Conservation (phyloP, 1,140 invertebrate genomes). For the Sipha flava region DNA sequence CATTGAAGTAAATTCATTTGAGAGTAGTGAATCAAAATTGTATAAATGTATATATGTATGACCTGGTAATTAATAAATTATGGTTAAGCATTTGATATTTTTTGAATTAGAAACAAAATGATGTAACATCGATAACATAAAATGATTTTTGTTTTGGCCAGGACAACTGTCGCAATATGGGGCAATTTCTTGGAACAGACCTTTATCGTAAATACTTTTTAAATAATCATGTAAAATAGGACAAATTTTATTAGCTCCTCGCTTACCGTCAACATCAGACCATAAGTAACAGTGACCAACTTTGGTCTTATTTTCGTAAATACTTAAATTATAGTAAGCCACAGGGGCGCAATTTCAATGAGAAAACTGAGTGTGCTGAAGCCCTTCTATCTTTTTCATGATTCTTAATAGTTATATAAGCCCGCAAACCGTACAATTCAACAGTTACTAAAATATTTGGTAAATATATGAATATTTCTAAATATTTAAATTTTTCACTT, state of each 20-base stretch:
- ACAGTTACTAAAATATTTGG: too few species aligned
- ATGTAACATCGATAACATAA: background rate
- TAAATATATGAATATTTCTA: too few species aligned
- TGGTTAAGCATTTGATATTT: background rate
- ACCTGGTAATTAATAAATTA: conserved; percentile 1
- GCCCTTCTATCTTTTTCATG: too few species aligned
- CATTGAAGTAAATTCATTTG: too few species aligned
- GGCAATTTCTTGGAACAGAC: background rate
- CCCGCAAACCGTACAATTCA: too few species aligned
- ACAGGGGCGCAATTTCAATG: too few species aligned
- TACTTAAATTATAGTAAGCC: background rate
- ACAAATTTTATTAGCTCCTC: background rate
- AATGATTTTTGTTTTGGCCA: background rate
- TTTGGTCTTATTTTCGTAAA: conserved; percentile 3
- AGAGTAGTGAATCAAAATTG: too few species aligned
- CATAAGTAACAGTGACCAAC: background rate
- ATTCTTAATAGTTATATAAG: too few species aligned
- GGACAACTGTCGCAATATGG: background rate
- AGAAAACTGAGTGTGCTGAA: too few species aligned
- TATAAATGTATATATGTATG: conserved; percentile 9
- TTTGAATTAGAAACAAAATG: background rate
- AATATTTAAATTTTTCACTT: too few species aligned
- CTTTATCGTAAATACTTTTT: background rate
- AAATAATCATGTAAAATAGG: background rate
- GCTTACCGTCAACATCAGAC: background rate